Base-by-base conservation (phyloP, 2,113 vertebrate species). In the Acanthisitta chloris region DNA sequence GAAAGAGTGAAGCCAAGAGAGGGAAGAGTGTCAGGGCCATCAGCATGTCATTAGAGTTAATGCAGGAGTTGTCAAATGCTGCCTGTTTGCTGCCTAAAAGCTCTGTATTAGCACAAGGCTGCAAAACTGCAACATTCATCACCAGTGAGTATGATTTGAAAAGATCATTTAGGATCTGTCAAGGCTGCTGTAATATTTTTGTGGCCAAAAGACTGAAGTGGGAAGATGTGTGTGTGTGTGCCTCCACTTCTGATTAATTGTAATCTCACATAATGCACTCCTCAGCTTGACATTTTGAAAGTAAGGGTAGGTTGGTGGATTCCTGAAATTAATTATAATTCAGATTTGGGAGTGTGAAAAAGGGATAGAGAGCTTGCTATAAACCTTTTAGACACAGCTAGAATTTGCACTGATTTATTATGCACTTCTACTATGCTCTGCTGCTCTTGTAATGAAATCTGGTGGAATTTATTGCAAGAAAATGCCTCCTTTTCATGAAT, bases 321-420 rank as follows among this genome's bases (percentile, higher is more conserved):
- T 97, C 92, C 80, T 93, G 80, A 96, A 97, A 96, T 97, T 88
- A 96, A 97, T 96, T 96, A 89, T 62, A 96, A 95, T 96, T 97
- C 93, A 92, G 83, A 94, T 96, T 93, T 91, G 88, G 36, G 94
- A 95, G 94, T 95, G 82, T 94, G 93, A 88, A 95, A 78, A 96
- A 76, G 0, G 23, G 92, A 92, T 94, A 90, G 86, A 94, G 65
- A 88, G 93, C 82, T 93, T 97, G 93, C 93, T 81, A 5, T 88
- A 97, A 97, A 73, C 93, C 88, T 70, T 94, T 96, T 97, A 96
- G 88, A 92, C 92, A 93, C 80, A 96, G 93, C 83, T 69, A 95
- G 90, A 96, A 83, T 95, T 76, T 88, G 73, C 58, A 23, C 83
- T 88, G 94, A 87, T 92, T 95, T 94, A 96, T 97, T 96, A 93